Conservation (phyloP, 1,140 invertebrate species). For the Centruroides sculpturatus region DNA sequence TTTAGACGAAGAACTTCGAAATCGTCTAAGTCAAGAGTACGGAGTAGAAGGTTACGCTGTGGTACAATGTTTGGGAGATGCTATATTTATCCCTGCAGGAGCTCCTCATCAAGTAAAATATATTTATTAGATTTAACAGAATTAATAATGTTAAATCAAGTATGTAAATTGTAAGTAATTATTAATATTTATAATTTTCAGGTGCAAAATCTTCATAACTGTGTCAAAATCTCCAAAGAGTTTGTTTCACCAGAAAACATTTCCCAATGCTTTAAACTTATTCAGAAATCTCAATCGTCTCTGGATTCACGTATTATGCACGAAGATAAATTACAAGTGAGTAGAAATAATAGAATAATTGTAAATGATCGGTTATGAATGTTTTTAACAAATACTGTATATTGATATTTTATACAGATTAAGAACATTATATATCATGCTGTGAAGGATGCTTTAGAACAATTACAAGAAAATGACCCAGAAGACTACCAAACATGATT, state of each 20-base stretch:
- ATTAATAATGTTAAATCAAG: no score
- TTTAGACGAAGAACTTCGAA: constrained; percentile 67
- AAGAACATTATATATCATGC: constrained; percentile 98
- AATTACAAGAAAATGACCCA: constrained; percentile 27
- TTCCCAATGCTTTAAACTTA: constrained; percentile 86
- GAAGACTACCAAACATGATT: background rate
- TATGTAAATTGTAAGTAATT: no score
- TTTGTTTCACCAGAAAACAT: constrained; percentile 97
- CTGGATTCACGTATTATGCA: constrained; percentile 91
- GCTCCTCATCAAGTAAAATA: constrained; percentile 74
- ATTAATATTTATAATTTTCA: constrained; percentile 31
- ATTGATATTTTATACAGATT: constrained; percentile 15
- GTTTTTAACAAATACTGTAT: no score
- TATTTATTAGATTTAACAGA: no score
- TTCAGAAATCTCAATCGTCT: constrained; percentile 84
- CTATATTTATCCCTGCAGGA: constrained; percentile 92
- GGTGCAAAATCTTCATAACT: constrained; percentile 93
- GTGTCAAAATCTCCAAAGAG: constrained; percentile 95
- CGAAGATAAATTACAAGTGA: constrained; percentile 81
- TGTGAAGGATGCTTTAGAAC: constrained; percentile 77
- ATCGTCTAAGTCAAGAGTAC: constrained; percentile 79
- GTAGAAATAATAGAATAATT: no score
- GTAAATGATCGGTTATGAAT: no score
- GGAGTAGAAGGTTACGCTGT: constrained; percentile 89
- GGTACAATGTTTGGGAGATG: constrained; percentile 91